Conservation (phyloP, 1,140 invertebrate species). For the Ephestia elutella region DNA sequence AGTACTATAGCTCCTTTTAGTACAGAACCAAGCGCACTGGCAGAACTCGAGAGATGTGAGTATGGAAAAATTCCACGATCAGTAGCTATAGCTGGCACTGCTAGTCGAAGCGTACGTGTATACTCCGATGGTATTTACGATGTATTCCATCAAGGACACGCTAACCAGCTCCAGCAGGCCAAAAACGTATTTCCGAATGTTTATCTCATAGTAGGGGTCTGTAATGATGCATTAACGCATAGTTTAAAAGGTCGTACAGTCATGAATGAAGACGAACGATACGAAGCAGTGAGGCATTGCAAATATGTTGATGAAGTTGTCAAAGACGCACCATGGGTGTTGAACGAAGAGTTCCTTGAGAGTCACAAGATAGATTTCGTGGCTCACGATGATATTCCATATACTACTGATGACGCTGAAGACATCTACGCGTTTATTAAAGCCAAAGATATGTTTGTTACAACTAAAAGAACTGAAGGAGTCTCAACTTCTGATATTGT, state of each 20-base stretch:
- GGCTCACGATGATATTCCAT: slow-evolving; percentile 98
- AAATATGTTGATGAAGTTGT: slow-evolving; percentile 99
- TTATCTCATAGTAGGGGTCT: slow-evolving; percentile 99
- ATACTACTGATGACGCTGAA: slow-evolving; percentile 86
- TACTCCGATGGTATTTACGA: slow-evolving; percentile 99
- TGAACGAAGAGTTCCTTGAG: slow-evolving; percentile 92
- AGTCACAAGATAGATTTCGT: slow-evolving; percentile 88
- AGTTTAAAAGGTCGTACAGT: slow-evolving; percentile 97
- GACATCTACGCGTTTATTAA: slow-evolving; percentile 96
- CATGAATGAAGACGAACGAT: slow-evolving; percentile 96
- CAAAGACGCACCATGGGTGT: slow-evolving; percentile 94
- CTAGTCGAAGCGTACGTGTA: slow-evolving; percentile 87
- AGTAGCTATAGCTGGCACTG: slow-evolving; percentile 86
- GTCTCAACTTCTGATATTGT: slow-evolving; percentile 99
- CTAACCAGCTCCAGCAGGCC: slow-evolving; percentile 97
- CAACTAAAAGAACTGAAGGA: slow-evolving; percentile 95
- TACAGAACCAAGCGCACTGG: slow-evolving; percentile 86
- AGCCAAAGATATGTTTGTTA: slow-evolving; percentile 96
- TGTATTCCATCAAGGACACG: slow-evolving; percentile 98
- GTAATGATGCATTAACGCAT: slow-evolving; percentile 92
- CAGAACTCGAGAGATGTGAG: slow-evolving; percentile 86
- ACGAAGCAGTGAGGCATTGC: slow-evolving; percentile 97
- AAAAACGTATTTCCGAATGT: slow-evolving; percentile 98
- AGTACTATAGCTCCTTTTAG: slow-evolving; percentile 90
- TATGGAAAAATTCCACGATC: slow-evolving; percentile 92